phyloP scores from a whole-genome alignment of 2,888 invertebrate genomes.

The Sarcophaga subvicina region DNA sequence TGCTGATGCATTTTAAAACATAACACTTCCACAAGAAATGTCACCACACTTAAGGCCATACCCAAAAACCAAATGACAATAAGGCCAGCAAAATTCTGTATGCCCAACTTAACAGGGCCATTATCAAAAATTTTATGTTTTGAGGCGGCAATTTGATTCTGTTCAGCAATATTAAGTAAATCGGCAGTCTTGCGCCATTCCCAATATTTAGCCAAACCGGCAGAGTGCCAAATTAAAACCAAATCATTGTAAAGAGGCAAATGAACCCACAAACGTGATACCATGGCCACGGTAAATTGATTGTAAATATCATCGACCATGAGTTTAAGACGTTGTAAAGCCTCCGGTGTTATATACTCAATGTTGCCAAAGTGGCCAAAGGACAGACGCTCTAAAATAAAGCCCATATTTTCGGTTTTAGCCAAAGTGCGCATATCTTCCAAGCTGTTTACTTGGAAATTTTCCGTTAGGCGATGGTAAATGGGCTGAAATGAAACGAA shows the following conservation, averaged over 20 bases:
- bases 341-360: constrained; percentile 83
- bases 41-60: constrained; percentile 34
- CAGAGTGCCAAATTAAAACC: constrained; percentile 84
- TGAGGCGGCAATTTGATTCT: constrained; percentile 74
- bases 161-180: constrained; percentile 73
- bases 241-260: constrained; percentile 83
- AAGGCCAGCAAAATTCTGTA: constrained; percentile 76
- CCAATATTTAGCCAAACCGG: constrained; percentile 86
- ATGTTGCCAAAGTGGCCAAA: constrained; percentile 73
- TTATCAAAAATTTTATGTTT: constrained; percentile 69
- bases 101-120: constrained; percentile 73
- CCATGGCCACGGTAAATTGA: constrained; percentile 84
- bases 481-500: constrained; percentile 10
- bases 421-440: constrained; percentile 77
- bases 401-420: constrained; percentile 83
- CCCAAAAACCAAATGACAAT: constrained; percentile 76
- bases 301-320: constrained; percentile 87
- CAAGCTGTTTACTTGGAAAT: background rate
- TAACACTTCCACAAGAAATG: constrained; percentile 6
- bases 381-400: constrained; percentile 85
- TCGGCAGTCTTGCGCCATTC: constrained; percentile 82
- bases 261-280: constrained; percentile 85
- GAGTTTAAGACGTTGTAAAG: constrained; percentile 83
- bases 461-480: background rate
- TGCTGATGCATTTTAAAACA: constrained; percentile 4